Evolutionary conservation across 2,888 invertebrate species (phyloP).

Genomic region (Helicoverpa assulta): DNA sequence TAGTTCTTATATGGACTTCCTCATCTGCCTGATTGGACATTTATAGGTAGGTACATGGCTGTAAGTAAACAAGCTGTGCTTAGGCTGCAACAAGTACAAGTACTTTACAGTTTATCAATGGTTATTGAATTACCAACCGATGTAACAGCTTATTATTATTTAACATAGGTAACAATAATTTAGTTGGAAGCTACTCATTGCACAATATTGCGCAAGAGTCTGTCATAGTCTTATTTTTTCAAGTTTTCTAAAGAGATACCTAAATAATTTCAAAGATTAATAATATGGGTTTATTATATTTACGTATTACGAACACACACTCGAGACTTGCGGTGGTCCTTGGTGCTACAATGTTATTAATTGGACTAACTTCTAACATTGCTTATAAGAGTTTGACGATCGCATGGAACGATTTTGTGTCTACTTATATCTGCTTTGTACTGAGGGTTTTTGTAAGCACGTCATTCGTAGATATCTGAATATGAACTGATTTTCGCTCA

Average conservation of each 20-base stretch:
- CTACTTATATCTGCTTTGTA: too few relatives aligned
- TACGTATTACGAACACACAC: too few relatives aligned
- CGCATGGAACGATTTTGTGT: too few relatives aligned
- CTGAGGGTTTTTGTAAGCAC: not conserved
- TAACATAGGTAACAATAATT: too few relatives aligned
- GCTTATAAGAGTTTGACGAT: too few relatives aligned
- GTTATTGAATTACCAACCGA: not conserved
- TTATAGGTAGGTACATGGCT: too few relatives aligned
- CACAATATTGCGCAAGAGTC: conserved; percentile 35
- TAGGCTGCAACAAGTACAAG: too few relatives aligned
- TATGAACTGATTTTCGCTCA: not conserved
- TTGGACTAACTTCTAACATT: conserved; percentile 9
- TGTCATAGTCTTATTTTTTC: not conserved
- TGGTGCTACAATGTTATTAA: not conserved
- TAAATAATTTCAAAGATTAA: not conserved
- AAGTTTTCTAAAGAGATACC: not conserved
- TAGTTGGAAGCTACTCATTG: not conserved
- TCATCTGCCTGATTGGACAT: too few relatives aligned
- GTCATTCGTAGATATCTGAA: too few relatives aligned
- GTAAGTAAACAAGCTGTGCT: too few relatives aligned
- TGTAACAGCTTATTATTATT: too few relatives aligned
- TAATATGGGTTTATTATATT: not conserved
- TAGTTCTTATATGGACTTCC: too few relatives aligned
- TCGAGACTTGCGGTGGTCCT: not conserved
- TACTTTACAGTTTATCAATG: not conserved